These are phyloP conservation scores for Yponomeuta sedellus DNA, from an alignment of 2,888 invertebrate genomes.

Conservation along the genomic window DNA sequence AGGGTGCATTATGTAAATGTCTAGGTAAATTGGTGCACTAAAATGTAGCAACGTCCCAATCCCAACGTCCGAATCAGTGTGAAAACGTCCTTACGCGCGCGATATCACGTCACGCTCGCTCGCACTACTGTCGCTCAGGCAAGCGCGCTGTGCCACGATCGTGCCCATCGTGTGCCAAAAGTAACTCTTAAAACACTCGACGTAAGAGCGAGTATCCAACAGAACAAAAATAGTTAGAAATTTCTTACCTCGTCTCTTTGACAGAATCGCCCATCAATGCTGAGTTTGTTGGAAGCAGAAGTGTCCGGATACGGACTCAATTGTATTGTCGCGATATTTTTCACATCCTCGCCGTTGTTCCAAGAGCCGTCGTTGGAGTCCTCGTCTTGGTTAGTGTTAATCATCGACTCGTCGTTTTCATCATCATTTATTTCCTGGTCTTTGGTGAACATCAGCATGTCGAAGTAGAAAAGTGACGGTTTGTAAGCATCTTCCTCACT, in stretches of 20 bases:
- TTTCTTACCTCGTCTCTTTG: not conserved
- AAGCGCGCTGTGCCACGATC: too few relatives aligned
- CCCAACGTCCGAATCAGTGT: too few relatives aligned
- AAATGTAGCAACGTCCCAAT: too few relatives aligned
- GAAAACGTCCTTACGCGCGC: too few relatives aligned
- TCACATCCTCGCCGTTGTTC: not conserved
- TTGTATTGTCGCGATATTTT: slow-evolving; percentile 7
- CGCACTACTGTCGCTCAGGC: too few relatives aligned
- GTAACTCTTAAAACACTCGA: too few relatives aligned
- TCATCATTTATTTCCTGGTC: slow-evolving; percentile 13
- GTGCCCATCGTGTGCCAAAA: too few relatives aligned
- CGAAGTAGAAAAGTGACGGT: slow-evolving; percentile 16
- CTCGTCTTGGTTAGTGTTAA: not conserved
- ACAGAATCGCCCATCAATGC: not conserved
- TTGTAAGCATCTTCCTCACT: slow-evolving; percentile 19
- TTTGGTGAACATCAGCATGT: slow-evolving; percentile 14
- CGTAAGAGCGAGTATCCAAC: too few relatives aligned
- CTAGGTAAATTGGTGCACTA: too few relatives aligned
- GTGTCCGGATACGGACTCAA: not conserved
- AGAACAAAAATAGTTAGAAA: too few relatives aligned
- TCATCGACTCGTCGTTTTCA: not conserved
- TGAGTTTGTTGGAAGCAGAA: not conserved
- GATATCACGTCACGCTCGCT: too few relatives aligned
- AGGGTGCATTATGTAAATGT: too few relatives aligned
- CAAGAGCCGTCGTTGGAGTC: slow-evolving; percentile 1